Evolutionary conservation across 2,888 invertebrate genomes (phyloP), one percentile per base, ranked within the genome.

Genomic region (Perdita meconis): DNA sequence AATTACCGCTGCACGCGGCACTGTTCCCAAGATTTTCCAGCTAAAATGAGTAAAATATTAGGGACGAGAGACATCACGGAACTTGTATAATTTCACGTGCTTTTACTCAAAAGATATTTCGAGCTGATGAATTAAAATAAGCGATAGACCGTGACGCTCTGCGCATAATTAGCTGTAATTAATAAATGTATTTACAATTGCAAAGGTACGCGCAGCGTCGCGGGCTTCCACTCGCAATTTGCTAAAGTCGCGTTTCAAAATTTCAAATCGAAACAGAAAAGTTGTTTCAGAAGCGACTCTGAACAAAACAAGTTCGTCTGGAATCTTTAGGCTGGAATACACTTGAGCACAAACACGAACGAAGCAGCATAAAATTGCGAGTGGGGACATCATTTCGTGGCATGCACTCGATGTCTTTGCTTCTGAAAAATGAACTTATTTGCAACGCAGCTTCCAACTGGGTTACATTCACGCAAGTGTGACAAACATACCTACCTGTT

Each of bases 41-140:
- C 60, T 57, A 24, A 83, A 82, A 80, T 71, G 65, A 50, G 71
- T 68, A 76, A 82, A 82, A 80, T 61, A 80, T 72, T 66, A 38
- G 36, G 30, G 36, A 38, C 61, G 12, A 59, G 50, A 53, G 61
- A 67, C 36, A 24, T 40, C 13, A 36, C 12, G 61, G 8, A 76
- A 51, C 57, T 81, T 71, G 60, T 44, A 40, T 68, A 80, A 81
- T 81, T 83, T 67, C 68, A 65, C 65, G 30, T 55, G 55, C 30
- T 68, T 74, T 61, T 60, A 30, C 40, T 66, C 57, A 63, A 82
- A 73, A 16, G 8, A 60, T 8, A 12, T 22, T 4, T 10, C 34
- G 4, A 16, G n/a, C 4, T 36, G 26, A 40, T n/a, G 26, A 38
- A 53, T 64, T 36, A 19, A 56, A 61, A 36, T 22, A 8, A 1